Percentiles rank a stretch among this genome's conserved stretches.
These are phyloP conservation scores for Latheticus oryzae DNA, from an alignment of 2,888 invertebrate species.

Conservation along the genomic window DNA sequence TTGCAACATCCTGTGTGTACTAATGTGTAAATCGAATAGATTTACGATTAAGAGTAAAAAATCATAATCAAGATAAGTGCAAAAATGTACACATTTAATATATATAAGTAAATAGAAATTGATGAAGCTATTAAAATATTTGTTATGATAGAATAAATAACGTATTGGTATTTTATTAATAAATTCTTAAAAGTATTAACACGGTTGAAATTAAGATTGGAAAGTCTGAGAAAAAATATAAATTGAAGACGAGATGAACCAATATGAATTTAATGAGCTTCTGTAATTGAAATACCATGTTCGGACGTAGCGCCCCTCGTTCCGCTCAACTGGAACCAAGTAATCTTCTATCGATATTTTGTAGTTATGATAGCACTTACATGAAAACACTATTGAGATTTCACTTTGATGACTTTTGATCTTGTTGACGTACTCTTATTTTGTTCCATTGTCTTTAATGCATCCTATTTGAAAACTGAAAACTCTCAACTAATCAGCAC, in stretches of 20 bases:
- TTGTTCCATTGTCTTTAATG: conserved; percentile 30
- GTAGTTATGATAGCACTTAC: conserved; percentile 45
- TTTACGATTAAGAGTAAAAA: conserved; percentile 25
- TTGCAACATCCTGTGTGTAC: conserved; percentile 44
- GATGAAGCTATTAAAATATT: conserved; percentile 13
- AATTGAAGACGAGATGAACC: conserved; percentile 44
- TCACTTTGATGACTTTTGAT: conserved; percentile 41
- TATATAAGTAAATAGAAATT: too few species aligned
- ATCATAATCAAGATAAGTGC: conserved; percentile 15
- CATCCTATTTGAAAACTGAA: conserved; percentile 19
- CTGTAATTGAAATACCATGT: conserved; percentile 46
- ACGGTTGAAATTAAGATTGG: conserved; percentile 42
- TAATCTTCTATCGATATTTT: conserved; percentile 45
- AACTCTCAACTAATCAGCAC: conserved; percentile 19
- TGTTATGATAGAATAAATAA: conserved; percentile 1
- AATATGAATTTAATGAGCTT: conserved; percentile 47
- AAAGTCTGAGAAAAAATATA: conserved; percentile 42
- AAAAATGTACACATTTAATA: conserved; percentile 9
- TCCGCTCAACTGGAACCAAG: conserved; percentile 44
- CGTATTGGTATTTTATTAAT: conserved; percentile 37
- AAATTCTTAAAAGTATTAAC: conserved; percentile 41
- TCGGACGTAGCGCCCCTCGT: conserved; percentile 42
- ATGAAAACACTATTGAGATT: conserved; percentile 46
- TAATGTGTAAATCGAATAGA: conserved; percentile 39
- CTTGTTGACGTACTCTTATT: conserved; percentile 39